Evolutionary conservation across 2,113 vertebrate species (phyloP).

Genomic region (Notothenia coriiceps): DNA sequence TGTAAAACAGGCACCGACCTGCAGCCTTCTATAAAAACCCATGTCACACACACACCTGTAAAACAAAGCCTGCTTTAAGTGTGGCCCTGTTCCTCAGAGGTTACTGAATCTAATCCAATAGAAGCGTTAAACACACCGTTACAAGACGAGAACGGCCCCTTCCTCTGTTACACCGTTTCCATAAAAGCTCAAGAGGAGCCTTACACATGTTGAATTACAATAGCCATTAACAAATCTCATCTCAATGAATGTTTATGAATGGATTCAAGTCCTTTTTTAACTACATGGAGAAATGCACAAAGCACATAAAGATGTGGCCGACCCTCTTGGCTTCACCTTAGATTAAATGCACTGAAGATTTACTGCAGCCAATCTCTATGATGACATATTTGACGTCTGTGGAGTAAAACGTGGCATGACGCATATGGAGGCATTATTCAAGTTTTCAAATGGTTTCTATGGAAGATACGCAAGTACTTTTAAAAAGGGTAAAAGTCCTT

Average conservation of each 20-base stretch:
- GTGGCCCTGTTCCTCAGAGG: slow-evolving; percentile 19
- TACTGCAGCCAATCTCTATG: background rate
- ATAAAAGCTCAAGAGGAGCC: slow-evolving; percentile 21
- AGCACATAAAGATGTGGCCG: background rate
- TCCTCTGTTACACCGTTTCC: background rate
- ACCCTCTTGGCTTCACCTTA: background rate
- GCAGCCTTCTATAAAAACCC: slow-evolving; percentile 41
- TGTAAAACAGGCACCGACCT: slow-evolving; percentile 58
- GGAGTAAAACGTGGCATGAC: background rate
- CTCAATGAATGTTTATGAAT: slow-evolving; percentile 21
- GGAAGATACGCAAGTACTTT: background rate
- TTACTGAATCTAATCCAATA: slow-evolving; percentile 34
- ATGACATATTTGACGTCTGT: background rate
- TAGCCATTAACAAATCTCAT: background rate
- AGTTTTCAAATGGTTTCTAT: background rate
- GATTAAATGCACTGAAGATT: slow-evolving; percentile 28
- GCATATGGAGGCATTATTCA: background rate
- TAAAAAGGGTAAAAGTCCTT: no score
- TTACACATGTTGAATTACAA: slow-evolving; percentile 8
- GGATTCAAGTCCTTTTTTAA: background rate
- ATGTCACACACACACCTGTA: slow-evolving; percentile 32
- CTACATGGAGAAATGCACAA: background rate
- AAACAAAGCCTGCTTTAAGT: slow-evolving; percentile 19
- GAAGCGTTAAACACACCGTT: background rate
- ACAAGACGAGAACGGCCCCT: background rate